Base-by-base conservation (phyloP, 2,113 vertebrate genomes). In the Corydoras maculifer region DNA sequence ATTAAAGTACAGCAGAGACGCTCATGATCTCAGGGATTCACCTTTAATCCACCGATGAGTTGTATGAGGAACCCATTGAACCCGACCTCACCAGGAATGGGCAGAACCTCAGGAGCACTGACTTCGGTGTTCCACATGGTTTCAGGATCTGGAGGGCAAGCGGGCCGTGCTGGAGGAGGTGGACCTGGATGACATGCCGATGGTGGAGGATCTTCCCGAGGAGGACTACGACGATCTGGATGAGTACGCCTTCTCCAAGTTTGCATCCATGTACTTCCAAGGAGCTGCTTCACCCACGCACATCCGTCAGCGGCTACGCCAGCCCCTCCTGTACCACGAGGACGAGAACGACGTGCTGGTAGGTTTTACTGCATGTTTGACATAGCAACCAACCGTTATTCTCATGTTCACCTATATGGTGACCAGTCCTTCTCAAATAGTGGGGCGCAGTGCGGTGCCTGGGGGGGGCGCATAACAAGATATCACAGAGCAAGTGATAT, bases 201-300 rank as follows among this genome's bases (percentile, higher is more conserved):
- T 87, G 2, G 80, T 88, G 60, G 85, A 86, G 5, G 82, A 82
- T 12, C 65, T 77, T 67, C 82, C 88, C 12, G 72, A 88, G 0
- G 88, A 94, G 12, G 91, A 92, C 13, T 89, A 92, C 2, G 80
- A 82, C 1, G 87, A 85, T 69, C 86, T 97, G 82, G 89, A 90
- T 5, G 89, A 95, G 35, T 98, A 94, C 70, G 88, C 93, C 54
- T 99, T 99, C 79, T 85, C 91, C 77, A 99, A 97, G 74, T 98
- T 97, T 70, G 95, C 94, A 63, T 92, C 91, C 25, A 97, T 94
- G 78, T 92, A 94, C 83, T 99, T 99, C 85, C 97, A 99, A 82
- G 92, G 93, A 1, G 88, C 91, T 0, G 91, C 92, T 62, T 91
- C 87, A 1, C 84, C 92, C 67, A 91, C 84, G 0, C 84, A 97